Evolutionary conservation across 2,888 invertebrate genomes (phyloP).

Genomic region (Watsonalla binaria): DNA sequence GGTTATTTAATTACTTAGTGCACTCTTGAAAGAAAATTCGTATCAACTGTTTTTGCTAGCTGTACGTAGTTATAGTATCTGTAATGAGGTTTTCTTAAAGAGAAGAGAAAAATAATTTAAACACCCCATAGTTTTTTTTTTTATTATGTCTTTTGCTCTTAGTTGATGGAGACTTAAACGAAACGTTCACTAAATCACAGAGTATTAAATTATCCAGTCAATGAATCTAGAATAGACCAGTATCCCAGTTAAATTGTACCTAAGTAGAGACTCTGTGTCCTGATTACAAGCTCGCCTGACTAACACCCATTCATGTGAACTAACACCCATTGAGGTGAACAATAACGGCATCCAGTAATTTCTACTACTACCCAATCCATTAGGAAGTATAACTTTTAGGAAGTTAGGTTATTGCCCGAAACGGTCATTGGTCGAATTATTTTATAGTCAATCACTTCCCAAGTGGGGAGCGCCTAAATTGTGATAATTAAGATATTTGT

Average conservation of each 20-base stretch:
- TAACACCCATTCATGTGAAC: conserved; percentile 19
- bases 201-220: too few relatives aligned
- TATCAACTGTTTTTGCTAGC: too few relatives aligned
- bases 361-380: conserved; percentile 6
- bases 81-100: too few relatives aligned
- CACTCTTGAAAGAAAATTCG: too few relatives aligned
- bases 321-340: conserved; percentile 4
- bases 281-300: conserved; percentile 38
- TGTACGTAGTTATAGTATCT: too few relatives aligned
- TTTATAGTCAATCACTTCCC: neutral
- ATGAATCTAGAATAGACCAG: neutral
- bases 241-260: neutral
- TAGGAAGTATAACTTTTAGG: neutral
- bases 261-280: conserved; percentile 5
- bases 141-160: too few relatives aligned
- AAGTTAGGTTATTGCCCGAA: neutral
- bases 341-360: conserved; percentile 9
- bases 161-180: too few relatives aligned
- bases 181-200: too few relatives aligned
- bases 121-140: too few relatives aligned
- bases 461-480: neutral
- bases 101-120: too few relatives aligned
- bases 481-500: neutral
- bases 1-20: too few relatives aligned
- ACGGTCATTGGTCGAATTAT: neutral